A percentile compares a stretch with the other conserved stretches of the same genome.
Evolutionary conservation across 2,888 invertebrate species (phyloP).

Genomic region (Ophonus ardosiacus): DNA sequence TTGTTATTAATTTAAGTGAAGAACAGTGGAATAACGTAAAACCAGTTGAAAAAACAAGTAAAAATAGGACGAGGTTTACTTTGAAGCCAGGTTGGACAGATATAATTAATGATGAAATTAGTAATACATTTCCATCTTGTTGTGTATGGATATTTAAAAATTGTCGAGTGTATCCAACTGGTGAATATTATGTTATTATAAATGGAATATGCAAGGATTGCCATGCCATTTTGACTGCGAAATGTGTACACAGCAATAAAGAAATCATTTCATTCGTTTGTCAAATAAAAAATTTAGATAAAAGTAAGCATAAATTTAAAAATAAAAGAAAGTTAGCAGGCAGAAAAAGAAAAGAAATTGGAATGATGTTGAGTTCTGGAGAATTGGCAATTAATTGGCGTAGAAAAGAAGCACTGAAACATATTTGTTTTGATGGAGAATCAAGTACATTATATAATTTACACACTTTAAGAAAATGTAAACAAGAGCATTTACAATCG

Average conservation of each 20-base stretch:
- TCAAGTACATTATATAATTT: background rate
- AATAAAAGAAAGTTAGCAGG: constrained; percentile 19
- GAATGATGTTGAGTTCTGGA: background rate
- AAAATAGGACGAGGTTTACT: background rate
- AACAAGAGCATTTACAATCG: background rate
- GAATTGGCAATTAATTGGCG: constrained; percentile 38
- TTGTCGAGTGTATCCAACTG: background rate
- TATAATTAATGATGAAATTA: background rate
- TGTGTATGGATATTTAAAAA: constrained; percentile 15
- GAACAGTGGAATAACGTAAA: background rate
- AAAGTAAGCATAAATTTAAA: background rate
- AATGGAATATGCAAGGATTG: background rate
- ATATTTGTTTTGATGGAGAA: background rate
- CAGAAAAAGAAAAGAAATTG: background rate
- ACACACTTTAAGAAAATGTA: background rate
- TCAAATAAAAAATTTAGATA: background rate
- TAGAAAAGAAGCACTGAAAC: background rate
- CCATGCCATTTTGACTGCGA: background rate
- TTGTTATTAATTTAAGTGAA: background rate
- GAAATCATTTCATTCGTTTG: background rate
- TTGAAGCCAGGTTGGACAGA: background rate
- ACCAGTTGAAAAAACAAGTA: background rate
- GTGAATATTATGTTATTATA: background rate
- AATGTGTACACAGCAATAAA: background rate
- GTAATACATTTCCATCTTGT: background rate